Evolutionary conservation across 1,140 invertebrate genomes (phyloP), one percentile per base, ranked within the genome.

Genomic region (Anadara kagoshimensis): DNA sequence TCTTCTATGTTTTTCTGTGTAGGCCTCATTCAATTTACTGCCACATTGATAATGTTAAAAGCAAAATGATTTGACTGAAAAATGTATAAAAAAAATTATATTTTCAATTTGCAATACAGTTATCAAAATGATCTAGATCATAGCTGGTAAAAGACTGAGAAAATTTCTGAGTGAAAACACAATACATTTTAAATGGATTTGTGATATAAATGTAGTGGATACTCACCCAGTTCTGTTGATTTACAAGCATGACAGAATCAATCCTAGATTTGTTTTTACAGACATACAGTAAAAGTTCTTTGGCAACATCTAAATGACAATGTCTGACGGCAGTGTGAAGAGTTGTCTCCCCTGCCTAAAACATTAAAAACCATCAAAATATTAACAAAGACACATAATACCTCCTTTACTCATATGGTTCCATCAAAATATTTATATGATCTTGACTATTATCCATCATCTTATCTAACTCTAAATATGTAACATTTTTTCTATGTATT

Each of bases 241-340:
- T 92, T 58, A 91, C 90, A 5, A 87, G 74, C 73, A 85, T 83
- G 20, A 84, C 79, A 18, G 88, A 83, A 67, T 88, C 86, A n/a
- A 84, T 75, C 49, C 78, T 61, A 10, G 87, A 88, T 63, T 81
- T 84, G n/a, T 66, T 73, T 56, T 41, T 54, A 26, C 71, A 80
- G 11, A 88, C 80, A 59, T 81, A 85, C 7, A 63, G 69, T 1
- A 87, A 68, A 7, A 92, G 78, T 47, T 89, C 86, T 20, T 85
- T 78, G 0, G 86, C 89, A 1, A 91, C 89, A 36, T 86, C 83
- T 72, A 85, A 87, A 75, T 92, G 90, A 74, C 91, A 92, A 54
- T 90, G 83, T 49, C 89, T 84, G 7, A 90, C 90, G 7, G 91
- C 89, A 5, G 92, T 82, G 74, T 92, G 91, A 0, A 92, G 78